phyloP scores from a whole-genome alignment of 2,113 vertebrate genomes.

The Clarias gariepinus region DNA sequence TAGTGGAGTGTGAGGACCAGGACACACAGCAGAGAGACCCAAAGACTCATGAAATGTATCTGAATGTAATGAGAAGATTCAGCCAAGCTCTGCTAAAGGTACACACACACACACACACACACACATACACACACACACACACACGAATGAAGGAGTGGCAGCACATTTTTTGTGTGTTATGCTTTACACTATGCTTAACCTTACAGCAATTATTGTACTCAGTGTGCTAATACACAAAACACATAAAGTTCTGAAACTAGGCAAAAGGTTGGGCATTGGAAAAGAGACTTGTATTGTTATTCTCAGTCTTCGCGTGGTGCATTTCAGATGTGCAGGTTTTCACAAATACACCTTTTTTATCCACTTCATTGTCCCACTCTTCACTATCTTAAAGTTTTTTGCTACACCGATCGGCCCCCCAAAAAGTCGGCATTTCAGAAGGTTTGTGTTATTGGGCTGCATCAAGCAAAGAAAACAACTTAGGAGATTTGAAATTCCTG shows the following conservation, averaged over 20 bases:
- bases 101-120: constrained; percentile 13
- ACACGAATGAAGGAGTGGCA: too few relatives aligned
- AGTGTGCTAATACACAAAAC: neutral
- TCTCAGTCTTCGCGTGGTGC: neutral
- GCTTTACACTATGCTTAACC: neutral
- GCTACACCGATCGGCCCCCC: too few relatives aligned
- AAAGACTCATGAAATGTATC: constrained; percentile 96
- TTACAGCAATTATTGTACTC: neutral
- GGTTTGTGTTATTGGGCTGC: too few relatives aligned
- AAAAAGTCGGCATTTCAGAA: too few relatives aligned
- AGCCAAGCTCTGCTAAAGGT: constrained; percentile 97
- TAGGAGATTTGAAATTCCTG: too few relatives aligned
- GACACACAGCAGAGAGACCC: constrained; percentile 96
- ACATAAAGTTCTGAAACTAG: neutral
- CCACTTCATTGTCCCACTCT: neutral
- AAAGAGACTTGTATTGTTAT: neutral
- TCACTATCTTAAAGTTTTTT: neutral
- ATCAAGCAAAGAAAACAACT: too few relatives aligned
- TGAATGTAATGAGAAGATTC: constrained; percentile 96
- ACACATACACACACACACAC: constrained; percentile 6
- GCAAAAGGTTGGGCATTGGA: neutral
- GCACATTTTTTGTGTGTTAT: too few relatives aligned
- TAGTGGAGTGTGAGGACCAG: constrained; percentile 97
- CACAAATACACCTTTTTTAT: neutral
- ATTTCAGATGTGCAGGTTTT: neutral